Conservation (phyloP, 2,113 vertebrate genomes). For the Emydura subglobosa region DNA sequence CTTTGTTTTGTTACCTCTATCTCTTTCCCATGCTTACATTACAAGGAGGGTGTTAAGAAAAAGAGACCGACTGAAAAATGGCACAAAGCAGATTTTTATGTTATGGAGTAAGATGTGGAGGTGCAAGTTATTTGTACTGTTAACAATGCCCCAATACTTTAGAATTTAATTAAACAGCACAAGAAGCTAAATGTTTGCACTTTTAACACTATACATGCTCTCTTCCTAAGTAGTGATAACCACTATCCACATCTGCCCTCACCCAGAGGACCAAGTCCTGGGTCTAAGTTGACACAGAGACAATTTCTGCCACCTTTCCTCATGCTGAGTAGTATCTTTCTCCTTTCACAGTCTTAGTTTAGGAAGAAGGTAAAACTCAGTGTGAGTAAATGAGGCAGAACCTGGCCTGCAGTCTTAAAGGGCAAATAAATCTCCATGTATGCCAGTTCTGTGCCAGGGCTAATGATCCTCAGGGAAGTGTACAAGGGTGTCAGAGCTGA, state of each 20-base stretch:
- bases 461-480: neutral
- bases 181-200: slow-evolving; percentile 43
- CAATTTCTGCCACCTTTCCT: neutral
- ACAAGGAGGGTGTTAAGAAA: slow-evolving; percentile 43
- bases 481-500: neutral
- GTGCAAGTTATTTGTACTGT: neutral
- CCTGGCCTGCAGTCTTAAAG: neutral
- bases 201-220: neutral
- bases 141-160: slow-evolving; percentile 47
- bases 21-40: slow-evolving; percentile 45
- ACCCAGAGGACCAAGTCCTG: neutral
- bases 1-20: slow-evolving; percentile 58
- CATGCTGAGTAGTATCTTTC: neutral
- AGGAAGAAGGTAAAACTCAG: neutral
- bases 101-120: neutral
- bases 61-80: slow-evolving; percentile 33
- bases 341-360: neutral
- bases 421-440: neutral
- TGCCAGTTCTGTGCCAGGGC: neutral
- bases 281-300: neutral
- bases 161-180: slow-evolving; percentile 50
- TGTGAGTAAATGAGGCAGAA: neutral
- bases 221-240: neutral
- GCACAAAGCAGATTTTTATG: neutral
- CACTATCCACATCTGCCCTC: neutral